Evolutionary conservation across 1,140 invertebrate genomes (phyloP), one percentile per base, ranked within the genome.

Genomic region (Drosophila kepulauana): DNA sequence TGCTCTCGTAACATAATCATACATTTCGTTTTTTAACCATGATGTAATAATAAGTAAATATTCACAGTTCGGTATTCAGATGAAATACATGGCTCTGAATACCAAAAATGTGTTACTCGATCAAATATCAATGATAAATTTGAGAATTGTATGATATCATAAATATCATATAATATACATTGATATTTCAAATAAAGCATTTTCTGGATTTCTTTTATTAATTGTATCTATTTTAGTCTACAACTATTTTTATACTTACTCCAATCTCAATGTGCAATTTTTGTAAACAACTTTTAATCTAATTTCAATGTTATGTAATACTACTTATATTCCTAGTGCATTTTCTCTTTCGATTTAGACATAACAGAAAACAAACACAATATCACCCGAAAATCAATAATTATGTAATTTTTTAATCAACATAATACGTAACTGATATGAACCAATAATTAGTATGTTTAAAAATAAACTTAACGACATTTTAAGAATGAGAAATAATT

Each of bases 391-490:
- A 62, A 79, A 70, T 74, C 64, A 70, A 73, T 68, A 79, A 87
- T 68, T 82, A 56, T 73, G 48, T 49, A 68, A 79, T 54, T 66
- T 84, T 84, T 74, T 70, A 80, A 71, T 75, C 77, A 78, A 84
- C 73, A 69, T 84, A 84, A 88, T 87, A 87, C 84, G 84, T 87
- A 87, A 87, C 84, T 84, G 84, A 76, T 78, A 87, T 77, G 58
- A 86, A 75, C 46, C 67, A 80, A 69, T 76, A 79, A 79, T 69
- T 68, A 81, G 75, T 81, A 81, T 81, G 66, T 86, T 81, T 84
- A 71, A 79, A 78, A 82, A 79, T 35, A 25, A 59, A 72, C 10
- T 35, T 30, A 11, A 41, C 1, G 15, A 30, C 13, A 38, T 81
- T 61, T 71, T 52, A 5, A 13, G 20, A 30, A 43, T 43, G 38